Evolutionary conservation across 2,888 invertebrate species (phyloP).

Genomic region (Cryptops parisi): DNA sequence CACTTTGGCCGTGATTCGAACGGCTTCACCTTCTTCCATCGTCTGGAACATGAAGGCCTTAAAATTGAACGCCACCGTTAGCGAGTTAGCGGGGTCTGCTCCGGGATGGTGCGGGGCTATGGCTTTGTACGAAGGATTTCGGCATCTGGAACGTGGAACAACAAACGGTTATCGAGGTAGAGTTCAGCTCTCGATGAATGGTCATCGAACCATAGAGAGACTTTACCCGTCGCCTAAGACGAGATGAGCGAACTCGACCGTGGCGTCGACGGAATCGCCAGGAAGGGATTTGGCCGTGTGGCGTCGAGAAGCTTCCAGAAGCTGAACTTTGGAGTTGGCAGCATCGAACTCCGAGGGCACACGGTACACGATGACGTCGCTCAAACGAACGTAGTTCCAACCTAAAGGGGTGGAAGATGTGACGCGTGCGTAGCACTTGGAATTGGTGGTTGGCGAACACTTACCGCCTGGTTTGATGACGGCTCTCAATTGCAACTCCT

Average conservation of each 20-base stretch:
- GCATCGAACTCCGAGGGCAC: conserved; percentile 13
- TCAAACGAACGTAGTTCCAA: conserved; percentile 26
- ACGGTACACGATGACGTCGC: conserved; percentile 24
- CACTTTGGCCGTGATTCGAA: conserved; percentile 26
- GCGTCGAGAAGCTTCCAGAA: conserved; percentile 7
- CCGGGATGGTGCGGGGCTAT: conserved; percentile 26
- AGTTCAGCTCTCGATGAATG: no score
- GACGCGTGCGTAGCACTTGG: not conserved
- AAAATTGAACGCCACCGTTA: conserved; percentile 26
- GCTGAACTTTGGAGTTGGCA: conserved; percentile 10
- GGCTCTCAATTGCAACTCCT: conserved; percentile 24
- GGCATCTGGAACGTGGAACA: no score
- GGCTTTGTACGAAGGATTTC: conserved; percentile 25
- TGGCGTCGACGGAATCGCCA: conserved; percentile 15
- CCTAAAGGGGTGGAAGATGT: conserved; percentile 22
- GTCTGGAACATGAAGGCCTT: conserved; percentile 29
- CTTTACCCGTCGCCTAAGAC: conserved; percentile 23
- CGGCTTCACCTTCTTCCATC: conserved; percentile 25
- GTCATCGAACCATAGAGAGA: not conserved
- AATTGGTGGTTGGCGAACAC: conserved; percentile 11
- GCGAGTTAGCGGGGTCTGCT: conserved; percentile 22
- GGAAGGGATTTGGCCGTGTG: not conserved
- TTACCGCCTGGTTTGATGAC: conserved; percentile 24
- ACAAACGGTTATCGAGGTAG: no score
- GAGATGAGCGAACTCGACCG: conserved; percentile 21